Evolutionary conservation across 2,113 vertebrate genomes (phyloP).

Genomic region (Campylomormyrus tamandua): DNA sequence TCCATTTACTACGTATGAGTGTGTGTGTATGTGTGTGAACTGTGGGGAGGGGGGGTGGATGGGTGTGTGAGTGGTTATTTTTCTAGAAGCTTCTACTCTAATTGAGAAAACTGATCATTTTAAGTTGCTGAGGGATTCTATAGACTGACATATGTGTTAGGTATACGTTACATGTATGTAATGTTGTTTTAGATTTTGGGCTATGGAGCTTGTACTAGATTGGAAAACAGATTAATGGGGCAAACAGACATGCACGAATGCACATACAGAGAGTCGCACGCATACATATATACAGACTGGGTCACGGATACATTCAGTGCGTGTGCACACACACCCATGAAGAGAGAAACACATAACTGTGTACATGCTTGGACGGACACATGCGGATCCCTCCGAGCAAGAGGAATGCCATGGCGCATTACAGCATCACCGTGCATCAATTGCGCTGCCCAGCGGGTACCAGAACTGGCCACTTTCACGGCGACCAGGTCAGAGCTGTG

Average conservation of each 20-base stretch:
- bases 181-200: not conserved
- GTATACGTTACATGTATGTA: not conserved
- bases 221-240: not conserved
- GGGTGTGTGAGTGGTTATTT: not conserved
- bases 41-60: not conserved
- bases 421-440: not conserved
- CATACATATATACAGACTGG: not conserved
- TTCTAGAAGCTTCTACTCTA: constrained; percentile 41
- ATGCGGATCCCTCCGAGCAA: not conserved
- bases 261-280: not conserved
- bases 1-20: constrained; percentile 68
- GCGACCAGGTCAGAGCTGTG: constrained; percentile 39
- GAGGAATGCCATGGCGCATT: not conserved
- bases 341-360: not conserved
- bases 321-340: not conserved
- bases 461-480: constrained; percentile 6
- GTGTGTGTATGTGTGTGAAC: not conserved
- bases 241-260: not conserved
- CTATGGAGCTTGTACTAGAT: not conserved
- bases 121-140: not conserved
- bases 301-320: not conserved
- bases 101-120: constrained; percentile 32
- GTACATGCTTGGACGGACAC: not conserved
- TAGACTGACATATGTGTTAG: not conserved
- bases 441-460: not conserved